These are phyloP conservation scores for Bubo blakistoni DNA, from an alignment of 2,113 vertebrate species.

Conservation along the genomic window DNA sequence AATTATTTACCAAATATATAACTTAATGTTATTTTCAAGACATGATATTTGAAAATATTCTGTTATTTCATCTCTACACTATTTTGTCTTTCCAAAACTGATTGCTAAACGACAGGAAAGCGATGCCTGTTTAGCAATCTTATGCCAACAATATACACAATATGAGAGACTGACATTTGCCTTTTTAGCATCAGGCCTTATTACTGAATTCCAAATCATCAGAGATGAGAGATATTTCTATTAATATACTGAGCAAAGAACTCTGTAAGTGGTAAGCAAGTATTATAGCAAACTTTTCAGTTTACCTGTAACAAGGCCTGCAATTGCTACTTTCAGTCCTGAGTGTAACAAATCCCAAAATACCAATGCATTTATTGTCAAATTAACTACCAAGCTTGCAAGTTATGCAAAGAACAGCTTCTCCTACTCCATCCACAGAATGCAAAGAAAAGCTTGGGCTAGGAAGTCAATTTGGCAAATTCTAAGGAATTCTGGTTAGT, in stretches of 20 bases:
- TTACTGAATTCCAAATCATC: not conserved
- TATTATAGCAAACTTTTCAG: not conserved
- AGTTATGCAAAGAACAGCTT: not conserved
- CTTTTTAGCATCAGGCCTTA: not conserved
- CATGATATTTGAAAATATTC: not conserved
- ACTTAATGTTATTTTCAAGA: not conserved
- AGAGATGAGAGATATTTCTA: not conserved
- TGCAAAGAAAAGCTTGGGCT: not conserved
- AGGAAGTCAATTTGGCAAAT: not conserved
- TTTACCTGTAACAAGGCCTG: not conserved
- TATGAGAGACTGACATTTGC: not conserved
- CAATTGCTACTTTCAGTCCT: not conserved
- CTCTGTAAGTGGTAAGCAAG: not conserved
- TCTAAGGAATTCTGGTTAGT: conserved; percentile 13
- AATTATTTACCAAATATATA: not conserved
- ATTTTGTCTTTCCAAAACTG: not conserved
- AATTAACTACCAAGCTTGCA: not conserved
- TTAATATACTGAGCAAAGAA: not conserved
- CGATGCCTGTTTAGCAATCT: not conserved
- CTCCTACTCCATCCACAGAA: not conserved
- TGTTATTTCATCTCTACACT: not conserved
- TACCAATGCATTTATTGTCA: not conserved
- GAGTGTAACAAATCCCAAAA: not conserved
- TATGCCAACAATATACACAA: not conserved
- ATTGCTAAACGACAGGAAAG: not conserved